Evolutionary conservation across 2,888 invertebrate species (phyloP), one percentile per base, ranked within the genome.

Genomic region (Drosophila tanythrix): DNA sequence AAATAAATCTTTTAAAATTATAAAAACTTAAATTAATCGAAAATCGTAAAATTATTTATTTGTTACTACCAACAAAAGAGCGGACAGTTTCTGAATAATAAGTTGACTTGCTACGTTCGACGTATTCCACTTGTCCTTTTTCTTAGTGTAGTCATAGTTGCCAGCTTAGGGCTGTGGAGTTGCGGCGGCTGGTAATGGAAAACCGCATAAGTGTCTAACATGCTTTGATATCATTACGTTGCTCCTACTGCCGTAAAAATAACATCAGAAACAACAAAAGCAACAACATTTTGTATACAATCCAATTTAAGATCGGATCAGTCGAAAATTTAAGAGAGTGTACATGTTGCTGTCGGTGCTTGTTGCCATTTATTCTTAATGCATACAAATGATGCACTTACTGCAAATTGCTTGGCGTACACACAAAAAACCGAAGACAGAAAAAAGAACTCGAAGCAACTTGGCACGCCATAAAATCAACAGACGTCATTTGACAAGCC

Each of bases 351-450:
- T 67, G 52, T 62, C 55, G 59, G n/a, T 60, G 62, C 38, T 65
- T 40, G 57, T 36, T 53, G 21, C 58, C 50, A 74, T 70, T 75
- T 76, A 74, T 70, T 64, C 75, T 70, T 87, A 87, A 85, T 83
- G 84, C 78, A 82, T 80, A 88, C 85, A 88, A 89, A 85, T 85
- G 89, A 76, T 86, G 85, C 90, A 88, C 74, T 80, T 82, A 88
- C 73, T 90, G 76, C 83, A 78, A 88, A 81, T 85, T 89, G 70
- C 76, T 70, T 61, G 70, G 62, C 59, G 53, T 74, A 55, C 50
- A 64, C 67, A 60, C 40, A 53, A 64, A 25, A 59, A 70, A 63
- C 56, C 38, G 43, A 43, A 64, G 56, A 68, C 56, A 40, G 60
- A 25, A 40, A 40, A 29, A 33, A 52, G 29, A 36, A 38, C 38